Base-by-base conservation (phyloP, 2,113 vertebrate species). In the Gopherus flavomarginatus region DNA sequence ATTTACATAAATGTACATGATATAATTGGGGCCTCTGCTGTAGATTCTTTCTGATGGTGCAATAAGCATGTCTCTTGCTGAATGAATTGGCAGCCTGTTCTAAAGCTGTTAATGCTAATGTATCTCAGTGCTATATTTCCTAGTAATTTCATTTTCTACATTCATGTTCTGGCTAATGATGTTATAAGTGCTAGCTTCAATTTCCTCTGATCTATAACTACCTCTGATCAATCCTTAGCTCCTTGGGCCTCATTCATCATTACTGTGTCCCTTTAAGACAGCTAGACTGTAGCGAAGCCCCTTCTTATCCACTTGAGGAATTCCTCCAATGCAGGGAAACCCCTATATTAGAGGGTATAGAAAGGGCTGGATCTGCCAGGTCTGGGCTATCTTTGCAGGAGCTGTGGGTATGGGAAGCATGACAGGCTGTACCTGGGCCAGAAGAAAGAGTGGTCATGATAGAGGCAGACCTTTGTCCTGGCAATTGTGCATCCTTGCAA, bases 231-330 rank as follows among this genome's bases (percentile, higher is more conserved):
- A 77, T 54, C 69, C n/a, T 72, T 27, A 93, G 83, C 62, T 86
- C 22, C 21, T 65, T 77, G 31, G 49, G 42, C 29, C 54, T 3
- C 2, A 24, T 81, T 92, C 14, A 11, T 75, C 2, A 0, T 72
- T 81, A 47, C 42, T 72, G 19, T 44, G 6, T 69, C 5, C 86
- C 54, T 95, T 72, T 62, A 79, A 72, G 31, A 5, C 65, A 38
- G 11, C 31, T 81, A 78, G 84, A 50, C 16, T 5, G 44, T 85
- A 87, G 26, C 13, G 54, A 56, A 54, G 12, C 29, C 59, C 14
- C 81, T 4, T 38, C 52, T 26, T 91, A 91, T 78, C 75, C 84
- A 87, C 53, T 5, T 42, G 27, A 91, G 79, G 92, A 91, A 94
- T 92, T 97, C 27, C 42, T 62, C 81, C 38, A 57, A 44, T 26